Conservation (phyloP, 1,140 invertebrate species). For the Heliothis virescens region DNA sequence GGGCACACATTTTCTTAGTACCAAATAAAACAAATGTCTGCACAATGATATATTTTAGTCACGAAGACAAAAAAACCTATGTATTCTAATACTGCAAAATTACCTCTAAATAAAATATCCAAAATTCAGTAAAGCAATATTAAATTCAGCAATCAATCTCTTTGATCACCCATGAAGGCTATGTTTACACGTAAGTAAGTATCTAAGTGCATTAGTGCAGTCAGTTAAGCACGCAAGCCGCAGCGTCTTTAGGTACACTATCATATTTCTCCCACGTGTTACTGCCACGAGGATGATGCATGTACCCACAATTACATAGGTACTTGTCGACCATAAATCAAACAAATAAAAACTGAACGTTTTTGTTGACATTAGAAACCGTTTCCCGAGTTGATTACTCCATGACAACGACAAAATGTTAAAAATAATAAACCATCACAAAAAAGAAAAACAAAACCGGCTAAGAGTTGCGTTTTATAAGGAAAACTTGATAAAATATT, state of each 20-base stretch:
- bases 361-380: not conserved
- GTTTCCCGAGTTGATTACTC: not conserved
- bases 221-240: not conserved
- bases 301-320: not conserved
- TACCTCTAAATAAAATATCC: no score
- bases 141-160: no score
- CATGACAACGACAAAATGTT: no score
- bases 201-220: not conserved
- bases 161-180: not conserved
- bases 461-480: not conserved
- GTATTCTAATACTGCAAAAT: no score
- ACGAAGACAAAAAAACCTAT: no score
- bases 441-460: not conserved
- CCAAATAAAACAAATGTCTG: no score
- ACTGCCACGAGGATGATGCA: not conserved
- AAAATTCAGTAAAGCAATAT: no score
- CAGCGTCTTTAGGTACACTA: not conserved
- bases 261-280: constrained; percentile 22
- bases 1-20: no score
- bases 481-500: constrained; percentile 6
- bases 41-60: no score
- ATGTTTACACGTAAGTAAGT: not conserved
- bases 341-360: not conserved
- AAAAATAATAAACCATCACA: not conserved
- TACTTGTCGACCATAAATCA: not conserved